phyloP scores from a whole-genome alignment of 2,888 invertebrate species.

The Nymphalis polychloros region DNA sequence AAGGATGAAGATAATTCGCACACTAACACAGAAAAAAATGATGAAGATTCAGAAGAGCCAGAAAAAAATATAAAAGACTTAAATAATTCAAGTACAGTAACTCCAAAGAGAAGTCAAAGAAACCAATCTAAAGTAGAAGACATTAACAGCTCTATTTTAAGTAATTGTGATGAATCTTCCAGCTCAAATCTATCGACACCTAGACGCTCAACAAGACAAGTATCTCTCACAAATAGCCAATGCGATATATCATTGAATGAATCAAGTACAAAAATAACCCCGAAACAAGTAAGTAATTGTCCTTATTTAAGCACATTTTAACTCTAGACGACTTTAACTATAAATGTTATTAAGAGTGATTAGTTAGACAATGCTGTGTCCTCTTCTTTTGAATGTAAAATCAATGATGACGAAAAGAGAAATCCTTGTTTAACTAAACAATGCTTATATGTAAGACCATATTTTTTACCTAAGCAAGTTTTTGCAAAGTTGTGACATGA shows the following conservation, averaged over 20 bases:
- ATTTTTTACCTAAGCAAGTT: too few relatives aligned
- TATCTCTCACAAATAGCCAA: conserved; percentile 54
- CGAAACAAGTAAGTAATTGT: conserved; percentile 62
- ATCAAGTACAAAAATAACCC: conserved; percentile 61
- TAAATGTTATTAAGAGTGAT: too few relatives aligned
- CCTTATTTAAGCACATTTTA: background rate
- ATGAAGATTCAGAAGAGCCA: conserved; percentile 26
- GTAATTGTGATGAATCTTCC: conserved; percentile 53
- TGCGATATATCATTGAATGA: conserved; percentile 60
- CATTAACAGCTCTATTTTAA: conserved; percentile 50
- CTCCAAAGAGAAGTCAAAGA: conserved; percentile 58
- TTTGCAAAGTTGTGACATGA: too few relatives aligned
- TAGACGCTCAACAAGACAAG: conserved; percentile 52
- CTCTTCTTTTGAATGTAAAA: too few relatives aligned
- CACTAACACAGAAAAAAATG: conserved; percentile 22
- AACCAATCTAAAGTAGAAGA: conserved; percentile 53
- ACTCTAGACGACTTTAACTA: background rate
- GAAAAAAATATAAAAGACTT: conserved; percentile 30
- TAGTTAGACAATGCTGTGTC: too few relatives aligned
- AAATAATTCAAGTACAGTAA: conserved; percentile 39
- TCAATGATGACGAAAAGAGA: too few relatives aligned
- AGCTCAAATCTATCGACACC: conserved; percentile 56
- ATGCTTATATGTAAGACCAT: too few relatives aligned
- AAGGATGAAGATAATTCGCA: conserved; percentile 5
- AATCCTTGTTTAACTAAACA: too few relatives aligned